phyloP scores from a whole-genome alignment of 2,113 vertebrate species.

The Brachyhypopomus gauderio region DNA sequence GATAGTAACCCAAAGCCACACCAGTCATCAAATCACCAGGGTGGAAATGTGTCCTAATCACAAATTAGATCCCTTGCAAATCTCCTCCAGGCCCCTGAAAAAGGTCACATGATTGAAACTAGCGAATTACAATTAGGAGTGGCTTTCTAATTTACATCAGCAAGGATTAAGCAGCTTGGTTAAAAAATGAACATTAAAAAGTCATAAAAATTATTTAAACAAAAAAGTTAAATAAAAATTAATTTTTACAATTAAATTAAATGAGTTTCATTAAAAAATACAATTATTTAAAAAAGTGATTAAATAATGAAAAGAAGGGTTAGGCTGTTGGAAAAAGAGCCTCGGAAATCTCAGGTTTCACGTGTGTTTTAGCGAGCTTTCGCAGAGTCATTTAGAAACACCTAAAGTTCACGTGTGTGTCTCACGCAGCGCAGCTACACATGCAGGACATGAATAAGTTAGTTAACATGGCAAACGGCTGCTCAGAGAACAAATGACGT shows the following conservation, averaged over 20 bases:
- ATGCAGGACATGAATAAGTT: not conserved
- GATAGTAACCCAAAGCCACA: not conserved
- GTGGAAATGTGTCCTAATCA: constrained; percentile 15
- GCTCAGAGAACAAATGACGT: constrained; percentile 6
- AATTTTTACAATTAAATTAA: no score
- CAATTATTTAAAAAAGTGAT: no score
- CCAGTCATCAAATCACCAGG: not conserved
- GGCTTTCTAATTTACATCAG: constrained; percentile 63
- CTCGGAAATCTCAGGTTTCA: constrained; percentile 61
- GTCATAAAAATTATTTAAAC: no score
- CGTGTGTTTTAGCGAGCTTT: constrained; percentile 53
- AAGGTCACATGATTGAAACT: not conserved
- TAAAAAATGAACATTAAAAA: constrained; percentile 53
- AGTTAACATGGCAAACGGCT: not conserved
- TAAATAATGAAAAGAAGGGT: constrained; percentile 5
- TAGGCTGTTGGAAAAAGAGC: constrained; percentile 35
- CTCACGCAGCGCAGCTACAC: not conserved
- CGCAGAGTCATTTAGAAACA: constrained; percentile 52
- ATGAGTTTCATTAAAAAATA: no score
- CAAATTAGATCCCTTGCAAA: not conserved
- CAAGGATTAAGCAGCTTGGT: constrained; percentile 68
- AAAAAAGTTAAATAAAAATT: no score
- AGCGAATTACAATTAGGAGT: constrained; percentile 42
- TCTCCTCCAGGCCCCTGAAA: not conserved
- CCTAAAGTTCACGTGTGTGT: constrained; percentile 42